These are phyloP conservation scores for Phoxinus dragarum DNA, from an alignment of 2,797 vertebrate genomes.

Conservation along the genomic window DNA sequence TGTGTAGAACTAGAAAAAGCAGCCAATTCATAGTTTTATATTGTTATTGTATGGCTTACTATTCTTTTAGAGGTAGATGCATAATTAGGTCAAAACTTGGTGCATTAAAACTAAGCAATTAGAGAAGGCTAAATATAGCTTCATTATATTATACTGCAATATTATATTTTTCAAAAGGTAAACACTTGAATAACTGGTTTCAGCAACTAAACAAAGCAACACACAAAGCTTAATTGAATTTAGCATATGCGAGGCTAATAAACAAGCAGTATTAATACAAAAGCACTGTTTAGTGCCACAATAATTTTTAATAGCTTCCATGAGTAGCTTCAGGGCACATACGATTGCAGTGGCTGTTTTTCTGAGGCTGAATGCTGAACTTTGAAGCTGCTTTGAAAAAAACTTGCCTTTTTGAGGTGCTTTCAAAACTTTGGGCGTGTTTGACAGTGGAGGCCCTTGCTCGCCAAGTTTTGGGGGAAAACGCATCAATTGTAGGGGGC, in stretches of 20 bases:
- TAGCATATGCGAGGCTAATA: background rate
- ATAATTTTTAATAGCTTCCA: conserved; percentile 70
- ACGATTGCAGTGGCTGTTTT: conserved; percentile 72
- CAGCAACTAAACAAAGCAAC: background rate
- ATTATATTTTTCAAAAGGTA: background rate
- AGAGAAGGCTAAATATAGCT: background rate
- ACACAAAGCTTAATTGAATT: conserved; percentile 1
- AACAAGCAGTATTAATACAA: conserved; percentile 57
- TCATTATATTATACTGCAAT: background rate
- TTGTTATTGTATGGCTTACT: background rate
- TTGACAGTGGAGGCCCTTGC: conserved; percentile 29
- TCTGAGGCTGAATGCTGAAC: conserved; percentile 61
- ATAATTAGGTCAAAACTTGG: background rate
- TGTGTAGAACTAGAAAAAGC: background rate
- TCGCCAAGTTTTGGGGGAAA: conserved; percentile 29
- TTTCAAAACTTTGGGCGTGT: conserved; percentile 33
- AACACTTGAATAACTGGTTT: background rate
- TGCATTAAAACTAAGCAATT: background rate
- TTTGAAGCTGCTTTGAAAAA: conserved; percentile 38
- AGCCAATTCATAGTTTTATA: background rate
- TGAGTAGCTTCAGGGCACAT: conserved; percentile 75
- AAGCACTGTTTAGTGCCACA: conserved; percentile 67
- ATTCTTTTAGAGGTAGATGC: background rate
- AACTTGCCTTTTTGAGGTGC: background rate
- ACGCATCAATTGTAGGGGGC: conserved; percentile 46